Base-by-base conservation (phyloP, 1,140 invertebrate species). In the Formica selysi region DNA sequence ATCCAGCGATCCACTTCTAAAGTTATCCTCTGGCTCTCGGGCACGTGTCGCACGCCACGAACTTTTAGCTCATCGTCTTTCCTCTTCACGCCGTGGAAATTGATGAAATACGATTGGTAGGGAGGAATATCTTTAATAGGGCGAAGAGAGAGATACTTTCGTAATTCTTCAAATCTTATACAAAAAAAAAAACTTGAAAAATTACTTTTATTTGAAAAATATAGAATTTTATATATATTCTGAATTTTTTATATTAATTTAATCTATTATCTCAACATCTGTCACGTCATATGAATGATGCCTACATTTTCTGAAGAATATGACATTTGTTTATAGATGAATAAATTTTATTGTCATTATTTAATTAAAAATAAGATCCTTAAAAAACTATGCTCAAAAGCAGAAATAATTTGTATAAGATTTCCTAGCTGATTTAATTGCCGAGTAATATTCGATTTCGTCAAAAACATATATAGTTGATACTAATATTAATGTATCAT, bases 1-100 rank as follows among this genome's bases (percentile, higher is more conserved):
- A 91, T 89, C 85, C 73, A 54, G 88, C 87, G 76, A 80, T 89
- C 89, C 89, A 90, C 88, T 91, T 91, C 90, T 91, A 91, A 91
- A 91, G 91, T 90, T 91, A 91, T 90, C 85, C 71, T n/a, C 64
- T 87, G 54, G 61, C 76, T 71, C 64, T 87, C 76, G 64, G 85
- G 61, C 87, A 91, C 89, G 90, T 90, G 90, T 74, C 89, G 74
- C 84, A 59, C 76, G 64, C 59, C 80, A 89, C 88, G 29, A 71
- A 70, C 68, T 70, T 32, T 62, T 48, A 29, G 38, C 51, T 16
- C 44, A n/a, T n/a, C 22, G 13, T 64, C 29, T 26, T 84, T 87
- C n/a, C 67, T 65, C 86, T 87, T 62, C 73, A 80, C 85, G 61
- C 22, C 68, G 76, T 38, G 36, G 74, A 89, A 85, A 89, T 89